Conservation (phyloP, 2,113 vertebrate genomes). For the Nibea coibor region DNA sequence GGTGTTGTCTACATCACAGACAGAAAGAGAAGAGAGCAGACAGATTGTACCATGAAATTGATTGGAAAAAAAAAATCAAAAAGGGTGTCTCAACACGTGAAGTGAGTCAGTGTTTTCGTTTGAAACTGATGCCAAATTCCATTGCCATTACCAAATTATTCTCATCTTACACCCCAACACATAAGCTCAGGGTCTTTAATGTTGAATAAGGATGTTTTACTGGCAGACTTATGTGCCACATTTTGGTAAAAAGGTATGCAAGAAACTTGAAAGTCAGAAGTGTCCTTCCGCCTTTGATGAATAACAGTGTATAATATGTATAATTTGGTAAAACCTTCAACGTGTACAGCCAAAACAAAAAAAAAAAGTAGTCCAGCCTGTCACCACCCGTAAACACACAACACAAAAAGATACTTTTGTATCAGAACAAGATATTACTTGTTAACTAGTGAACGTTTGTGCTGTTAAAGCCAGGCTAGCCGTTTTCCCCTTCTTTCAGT, state of each 20-base stretch:
- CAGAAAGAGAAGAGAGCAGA: not conserved
- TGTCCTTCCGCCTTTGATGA: too few species aligned
- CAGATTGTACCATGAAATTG: not conserved
- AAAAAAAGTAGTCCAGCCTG: not conserved
- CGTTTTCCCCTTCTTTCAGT: not conserved
- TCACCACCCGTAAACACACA: not conserved
- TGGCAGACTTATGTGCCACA: not conserved
- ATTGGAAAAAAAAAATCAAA: not conserved
- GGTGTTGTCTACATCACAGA: constrained; percentile 45
- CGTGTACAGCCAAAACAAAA: not conserved
- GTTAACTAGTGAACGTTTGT: constrained; percentile 1
- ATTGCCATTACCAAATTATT: not conserved
- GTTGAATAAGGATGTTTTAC: not conserved
- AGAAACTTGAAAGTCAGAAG: not conserved
- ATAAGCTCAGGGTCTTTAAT: not conserved
- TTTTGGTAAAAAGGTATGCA: not conserved
- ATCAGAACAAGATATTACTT: not conserved
- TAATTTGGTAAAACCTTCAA: too few species aligned
- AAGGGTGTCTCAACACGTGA: constrained; percentile 6
- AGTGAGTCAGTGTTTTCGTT: constrained; percentile 16
- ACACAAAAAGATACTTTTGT: not conserved
- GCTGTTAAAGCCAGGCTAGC: not conserved
- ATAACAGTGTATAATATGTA: too few species aligned
- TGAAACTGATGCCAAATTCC: constrained; percentile 11
- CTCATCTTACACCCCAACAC: not conserved